These are phyloP conservation scores for Eulemur rufifrons DNA, from an alignment of 2,113 vertebrate species.

Conservation along the genomic window DNA sequence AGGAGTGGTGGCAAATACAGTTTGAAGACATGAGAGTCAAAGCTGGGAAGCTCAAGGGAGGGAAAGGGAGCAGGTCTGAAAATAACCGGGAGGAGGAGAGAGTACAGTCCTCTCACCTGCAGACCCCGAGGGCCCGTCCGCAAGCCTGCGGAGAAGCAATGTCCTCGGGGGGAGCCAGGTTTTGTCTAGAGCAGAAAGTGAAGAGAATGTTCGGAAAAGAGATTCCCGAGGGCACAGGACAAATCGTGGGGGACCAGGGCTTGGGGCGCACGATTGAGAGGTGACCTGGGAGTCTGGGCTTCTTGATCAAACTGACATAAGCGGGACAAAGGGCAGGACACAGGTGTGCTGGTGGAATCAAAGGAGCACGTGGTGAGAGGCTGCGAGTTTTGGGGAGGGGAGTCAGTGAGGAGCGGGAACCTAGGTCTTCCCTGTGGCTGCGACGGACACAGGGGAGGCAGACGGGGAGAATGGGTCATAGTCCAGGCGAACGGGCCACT, in stretches of 20 bases:
- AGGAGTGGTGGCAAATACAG: background rate
- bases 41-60: background rate
- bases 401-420: background rate
- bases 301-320: background rate
- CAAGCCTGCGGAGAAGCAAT: background rate
- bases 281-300: background rate
- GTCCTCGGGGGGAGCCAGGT: background rate
- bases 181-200: background rate
- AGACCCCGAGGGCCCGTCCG: accelerated
- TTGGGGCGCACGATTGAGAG: accelerated
- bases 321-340: accelerated
- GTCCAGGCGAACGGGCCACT: accelerated
- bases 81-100: background rate
- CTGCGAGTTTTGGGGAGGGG: background rate
- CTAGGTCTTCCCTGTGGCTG: background rate
- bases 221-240: background rate
- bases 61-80: background rate
- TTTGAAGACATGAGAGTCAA: background rate
- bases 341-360: background rate
- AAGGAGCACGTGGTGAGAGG: background rate
- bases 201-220: background rate
- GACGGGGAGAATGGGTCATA: too few species aligned
- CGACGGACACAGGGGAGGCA: background rate
- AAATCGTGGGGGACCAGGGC: background rate
- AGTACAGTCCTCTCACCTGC: background rate